Conservation (phyloP, 2,797 vertebrate species). For the Helicolenus hilgendorfi region DNA sequence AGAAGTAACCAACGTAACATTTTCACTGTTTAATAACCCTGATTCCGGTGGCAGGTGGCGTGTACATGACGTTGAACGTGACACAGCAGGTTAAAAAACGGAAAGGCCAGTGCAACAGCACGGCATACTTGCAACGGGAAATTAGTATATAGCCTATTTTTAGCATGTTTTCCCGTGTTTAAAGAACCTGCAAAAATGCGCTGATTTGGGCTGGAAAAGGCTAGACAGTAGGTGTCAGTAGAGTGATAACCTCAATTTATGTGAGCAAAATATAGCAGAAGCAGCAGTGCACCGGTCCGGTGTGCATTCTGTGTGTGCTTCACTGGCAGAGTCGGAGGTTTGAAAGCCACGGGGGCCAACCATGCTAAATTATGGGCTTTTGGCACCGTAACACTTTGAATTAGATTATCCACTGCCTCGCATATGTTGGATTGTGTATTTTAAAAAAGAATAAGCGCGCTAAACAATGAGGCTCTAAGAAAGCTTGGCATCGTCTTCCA, state of each 20-base stretch:
- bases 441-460: not conserved
- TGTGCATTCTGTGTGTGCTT: slow-evolving; percentile 34
- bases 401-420: slow-evolving; percentile 25
- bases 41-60: too few species aligned
- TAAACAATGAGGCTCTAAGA: slow-evolving; percentile 72
- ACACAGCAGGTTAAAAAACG: too few species aligned
- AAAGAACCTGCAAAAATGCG: too few species aligned
- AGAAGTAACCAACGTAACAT: too few species aligned
- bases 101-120: too few species aligned
- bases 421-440: slow-evolving; percentile 37
- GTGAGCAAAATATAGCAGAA: slow-evolving; percentile 26
- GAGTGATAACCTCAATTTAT: slow-evolving; percentile 47
- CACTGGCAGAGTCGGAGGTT: slow-evolving; percentile 18
- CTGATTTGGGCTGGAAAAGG: too few species aligned
- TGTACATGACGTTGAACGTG: too few species aligned
- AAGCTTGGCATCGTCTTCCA: slow-evolving; percentile 73
- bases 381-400: slow-evolving; percentile 38
- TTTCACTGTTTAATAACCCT: too few species aligned
- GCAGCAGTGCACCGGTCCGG: not conserved
- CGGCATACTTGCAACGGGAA: too few species aligned
- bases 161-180: too few species aligned
- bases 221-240: slow-evolving; percentile 24
- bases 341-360: slow-evolving; percentile 39
- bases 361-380: slow-evolving; percentile 45
- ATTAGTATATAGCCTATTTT: too few species aligned